Conservation (phyloP, 2,797 vertebrate species). For the Aythya fuligula region DNA sequence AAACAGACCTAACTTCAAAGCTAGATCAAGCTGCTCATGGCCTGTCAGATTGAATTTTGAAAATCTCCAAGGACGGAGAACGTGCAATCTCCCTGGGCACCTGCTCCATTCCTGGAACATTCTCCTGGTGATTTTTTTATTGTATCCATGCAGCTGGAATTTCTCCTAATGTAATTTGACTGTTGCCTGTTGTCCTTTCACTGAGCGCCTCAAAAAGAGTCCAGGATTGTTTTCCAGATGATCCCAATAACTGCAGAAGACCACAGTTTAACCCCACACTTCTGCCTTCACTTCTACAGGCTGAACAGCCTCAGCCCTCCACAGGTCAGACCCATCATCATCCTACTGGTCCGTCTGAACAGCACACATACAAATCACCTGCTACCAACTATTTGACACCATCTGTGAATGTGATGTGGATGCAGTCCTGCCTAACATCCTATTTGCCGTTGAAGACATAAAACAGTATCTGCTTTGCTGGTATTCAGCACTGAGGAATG, state of each 20-base stretch:
- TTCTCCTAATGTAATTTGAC: neutral
- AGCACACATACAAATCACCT: neutral
- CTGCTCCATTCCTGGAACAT: neutral
- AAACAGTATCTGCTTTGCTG: neutral
- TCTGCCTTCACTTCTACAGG: neutral
- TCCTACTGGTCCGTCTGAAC: too few relatives aligned
- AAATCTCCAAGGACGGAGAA: neutral
- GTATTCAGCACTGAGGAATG: neutral
- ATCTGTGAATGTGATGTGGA: neutral
- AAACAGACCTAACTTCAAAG: neutral
- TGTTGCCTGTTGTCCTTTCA: neutral
- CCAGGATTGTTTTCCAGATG: fast-evolving
- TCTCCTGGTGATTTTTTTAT: neutral
- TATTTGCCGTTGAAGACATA: neutral
- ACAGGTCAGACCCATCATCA: neutral
- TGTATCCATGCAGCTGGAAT: neutral
- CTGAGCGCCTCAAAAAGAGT: neutral
- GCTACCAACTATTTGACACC: neutral
- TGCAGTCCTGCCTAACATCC: neutral
- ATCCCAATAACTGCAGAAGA: neutral
- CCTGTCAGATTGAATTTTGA: neutral
- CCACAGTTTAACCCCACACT: neutral
- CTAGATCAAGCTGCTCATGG: neutral
- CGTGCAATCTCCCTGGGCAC: neutral
- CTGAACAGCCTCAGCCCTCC: neutral